Evolutionary conservation across 2,888 invertebrate genomes (phyloP), one percentile per base, ranked within the genome.

Genomic region (Drosophila longiperda): DNA sequence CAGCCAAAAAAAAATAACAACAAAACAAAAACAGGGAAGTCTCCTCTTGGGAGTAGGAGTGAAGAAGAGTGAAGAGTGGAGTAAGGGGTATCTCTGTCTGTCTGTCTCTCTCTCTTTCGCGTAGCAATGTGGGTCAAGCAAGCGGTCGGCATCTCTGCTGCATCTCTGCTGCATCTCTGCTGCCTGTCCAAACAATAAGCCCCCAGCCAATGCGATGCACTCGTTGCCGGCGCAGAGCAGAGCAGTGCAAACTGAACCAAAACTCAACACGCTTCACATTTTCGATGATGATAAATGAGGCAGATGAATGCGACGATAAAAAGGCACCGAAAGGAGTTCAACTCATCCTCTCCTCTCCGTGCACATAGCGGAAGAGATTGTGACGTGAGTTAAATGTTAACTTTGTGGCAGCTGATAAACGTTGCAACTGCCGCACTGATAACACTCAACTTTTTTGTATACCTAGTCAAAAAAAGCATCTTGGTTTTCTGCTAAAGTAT

Each of bases 201-300:
- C 66, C 65, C 77, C 77, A 80, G 72, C 60, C 69, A 62, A 20
- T 8, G 42, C 63, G 66, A 71, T 63, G 23, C 36, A 62, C 23
- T 58, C 55, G 26, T 1, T 26, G 38, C 54, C 54, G 23, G 5
- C 2, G 36, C 65, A 64, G 79, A 67, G 73, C 72, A 69, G 3
- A 2, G 36, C 65, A 64, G 79, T 65, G 73, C 72, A 69, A 73
- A 64, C 66, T 67, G 63, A 87, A 87, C 83, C 88, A 89, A 65
- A 87, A 87, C 87, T 85, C 85, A 85, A 85, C 85, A 88, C 84
- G 87, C 85, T 87, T 88, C 85, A 87, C 83, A 85, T 85, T 85
- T 86, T 83, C 87, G 85, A 85, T 85, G 85, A 85, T 85, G 85
- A 85, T 85, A 85, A 85, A 85, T 85, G 85, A 79, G 87, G 59